These are phyloP conservation scores for Cherax destructor DNA, from an alignment of 1,140 invertebrate genomes.

Conservation along the genomic window DNA sequence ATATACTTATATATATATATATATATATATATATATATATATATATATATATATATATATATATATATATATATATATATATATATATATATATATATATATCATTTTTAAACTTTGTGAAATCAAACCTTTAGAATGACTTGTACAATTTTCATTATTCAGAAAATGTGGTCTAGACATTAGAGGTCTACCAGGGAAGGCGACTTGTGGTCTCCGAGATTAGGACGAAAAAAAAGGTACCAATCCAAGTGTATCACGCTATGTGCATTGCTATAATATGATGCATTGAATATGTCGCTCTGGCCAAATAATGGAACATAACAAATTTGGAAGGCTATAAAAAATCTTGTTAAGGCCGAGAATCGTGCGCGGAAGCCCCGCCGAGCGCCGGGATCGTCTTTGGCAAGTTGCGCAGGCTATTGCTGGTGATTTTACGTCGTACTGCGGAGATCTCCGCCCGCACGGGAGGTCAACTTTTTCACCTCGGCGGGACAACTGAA, in stretches of 20 bases:
- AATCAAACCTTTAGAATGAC: too few species aligned
- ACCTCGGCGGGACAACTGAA: not conserved
- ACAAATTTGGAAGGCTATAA: conserved; percentile 71
- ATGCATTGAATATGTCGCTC: conserved; percentile 59
- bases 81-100: too few species aligned
- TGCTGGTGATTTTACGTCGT: conserved; percentile 68
- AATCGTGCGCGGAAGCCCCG: conserved; percentile 70
- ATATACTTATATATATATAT: too few species aligned
- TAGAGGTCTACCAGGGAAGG: not conserved
- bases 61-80: too few species aligned
- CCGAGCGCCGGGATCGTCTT: conserved; percentile 69
- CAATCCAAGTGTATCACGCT: conserved; percentile 54
- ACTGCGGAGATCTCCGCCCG: conserved; percentile 61
- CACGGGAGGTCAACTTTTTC: conserved; percentile 33
- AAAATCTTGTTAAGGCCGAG: conserved; percentile 70
- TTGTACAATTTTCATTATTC: too few species aligned
- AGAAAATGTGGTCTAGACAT: too few species aligned
- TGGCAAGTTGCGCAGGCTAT: conserved; percentile 70
- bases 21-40: too few species aligned
- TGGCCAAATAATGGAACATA: conserved; percentile 70
- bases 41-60: too few species aligned
- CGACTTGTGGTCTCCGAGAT: too few species aligned
- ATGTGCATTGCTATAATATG: conserved; percentile 43
- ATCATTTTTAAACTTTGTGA: too few species aligned
- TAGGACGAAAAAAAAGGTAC: not conserved